phyloP scores from a whole-genome alignment of 2,113 vertebrate species.

The Sakesphorus luctuosus region DNA sequence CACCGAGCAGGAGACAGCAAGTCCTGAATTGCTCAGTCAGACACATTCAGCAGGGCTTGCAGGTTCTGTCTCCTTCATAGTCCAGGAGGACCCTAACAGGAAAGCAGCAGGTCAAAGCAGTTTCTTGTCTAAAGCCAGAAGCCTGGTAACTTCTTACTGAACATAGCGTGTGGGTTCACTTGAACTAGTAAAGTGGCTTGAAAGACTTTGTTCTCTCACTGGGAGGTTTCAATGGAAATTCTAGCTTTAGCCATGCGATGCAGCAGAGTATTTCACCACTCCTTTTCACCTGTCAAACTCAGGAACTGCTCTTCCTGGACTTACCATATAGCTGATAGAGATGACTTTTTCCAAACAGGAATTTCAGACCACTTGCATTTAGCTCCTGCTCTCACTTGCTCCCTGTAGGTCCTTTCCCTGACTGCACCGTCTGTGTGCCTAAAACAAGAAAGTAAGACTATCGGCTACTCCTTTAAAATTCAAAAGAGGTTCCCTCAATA shows the following conservation, averaged over 20 bases:
- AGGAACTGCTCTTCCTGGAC: background rate
- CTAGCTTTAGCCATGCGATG: background rate
- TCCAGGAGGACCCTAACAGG: background rate
- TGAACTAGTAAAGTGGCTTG: background rate
- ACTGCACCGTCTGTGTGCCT: background rate
- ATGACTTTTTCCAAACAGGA: background rate
- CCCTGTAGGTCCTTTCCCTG: background rate
- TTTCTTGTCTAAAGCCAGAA: background rate
- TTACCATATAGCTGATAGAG: background rate
- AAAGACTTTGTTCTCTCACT: background rate
- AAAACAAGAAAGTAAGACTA: background rate
- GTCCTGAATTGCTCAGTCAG: background rate
- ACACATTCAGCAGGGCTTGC: fast-evolving
- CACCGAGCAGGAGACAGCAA: background rate
- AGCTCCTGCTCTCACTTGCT: background rate
- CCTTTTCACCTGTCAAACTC: background rate
- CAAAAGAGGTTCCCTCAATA: background rate
- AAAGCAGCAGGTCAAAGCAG: background rate
- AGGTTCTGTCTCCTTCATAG: fast-evolving
- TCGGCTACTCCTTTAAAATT: background rate
- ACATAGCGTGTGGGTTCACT: background rate
- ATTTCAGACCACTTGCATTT: background rate
- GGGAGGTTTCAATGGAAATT: background rate
- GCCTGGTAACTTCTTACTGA: background rate
- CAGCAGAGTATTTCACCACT: background rate